phyloP scores from a whole-genome alignment of 2,797 vertebrate species.

The Danionella dracula region DNA sequence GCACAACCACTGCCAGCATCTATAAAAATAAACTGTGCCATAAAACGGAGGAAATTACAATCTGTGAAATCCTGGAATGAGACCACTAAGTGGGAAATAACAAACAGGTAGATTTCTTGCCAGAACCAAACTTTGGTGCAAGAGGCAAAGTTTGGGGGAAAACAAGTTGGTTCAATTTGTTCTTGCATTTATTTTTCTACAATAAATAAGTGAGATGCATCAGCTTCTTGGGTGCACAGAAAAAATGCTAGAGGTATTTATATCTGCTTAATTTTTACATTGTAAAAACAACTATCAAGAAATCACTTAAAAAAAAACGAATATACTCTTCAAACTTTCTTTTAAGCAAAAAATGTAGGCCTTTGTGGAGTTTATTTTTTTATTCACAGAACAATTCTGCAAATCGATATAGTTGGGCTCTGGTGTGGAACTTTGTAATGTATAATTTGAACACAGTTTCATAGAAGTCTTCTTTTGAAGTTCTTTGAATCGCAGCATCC shows the following conservation, averaged over 20 bases:
- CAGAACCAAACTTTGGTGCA: constrained; percentile 16
- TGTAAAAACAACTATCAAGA: too few relatives aligned
- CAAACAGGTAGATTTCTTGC: constrained; percentile 44
- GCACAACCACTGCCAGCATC: constrained; percentile 46
- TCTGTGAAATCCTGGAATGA: constrained; percentile 50
- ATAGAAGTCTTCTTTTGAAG: constrained; percentile 27
- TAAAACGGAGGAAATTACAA: constrained; percentile 54
- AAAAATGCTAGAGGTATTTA: too few relatives aligned
- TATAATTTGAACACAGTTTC: not conserved
- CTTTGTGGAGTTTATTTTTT: too few relatives aligned
- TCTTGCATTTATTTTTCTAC: not conserved
- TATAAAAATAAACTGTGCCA: constrained; percentile 54
- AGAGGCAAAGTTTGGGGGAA: not conserved
- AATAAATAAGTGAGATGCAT: too few relatives aligned
- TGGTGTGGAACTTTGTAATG: not conserved
- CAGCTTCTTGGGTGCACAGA: too few relatives aligned
- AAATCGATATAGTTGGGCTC: not conserved
- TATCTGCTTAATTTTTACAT: too few relatives aligned
- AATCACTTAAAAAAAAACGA: too few relatives aligned
- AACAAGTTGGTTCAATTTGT: not conserved
- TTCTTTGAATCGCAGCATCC: constrained; percentile 34
- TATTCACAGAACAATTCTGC: too few relatives aligned
- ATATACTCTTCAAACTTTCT: too few relatives aligned
- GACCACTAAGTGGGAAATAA: constrained; percentile 50
- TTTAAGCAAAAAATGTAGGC: too few relatives aligned